These are phyloP conservation scores for Vanessa cardui DNA, from an alignment of 2,888 invertebrate genomes.

Conservation along the genomic window DNA sequence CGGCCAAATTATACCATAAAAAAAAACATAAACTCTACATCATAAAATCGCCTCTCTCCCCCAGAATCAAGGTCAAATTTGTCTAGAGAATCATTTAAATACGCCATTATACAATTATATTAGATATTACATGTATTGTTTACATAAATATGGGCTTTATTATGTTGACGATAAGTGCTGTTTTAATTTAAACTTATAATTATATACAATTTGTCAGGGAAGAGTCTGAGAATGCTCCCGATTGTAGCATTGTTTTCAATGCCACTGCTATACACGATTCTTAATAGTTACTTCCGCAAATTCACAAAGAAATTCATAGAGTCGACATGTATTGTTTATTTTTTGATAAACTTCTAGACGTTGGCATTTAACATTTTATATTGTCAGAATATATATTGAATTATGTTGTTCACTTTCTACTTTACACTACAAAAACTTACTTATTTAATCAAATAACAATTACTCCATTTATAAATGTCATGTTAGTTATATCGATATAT, in stretches of 20 bases:
- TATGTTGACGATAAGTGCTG: conserved; percentile 11
- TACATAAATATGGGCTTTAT: conserved; percentile 1
- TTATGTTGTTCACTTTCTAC: no score
- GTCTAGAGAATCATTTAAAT: conserved; percentile 70
- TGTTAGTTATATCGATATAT: no score
- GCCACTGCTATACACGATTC: conserved; percentile 62
- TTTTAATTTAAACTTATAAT: conserved; percentile 29
- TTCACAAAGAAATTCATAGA: conserved; percentile 52
- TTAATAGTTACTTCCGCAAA: conserved; percentile 75
- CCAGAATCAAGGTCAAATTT: conserved; percentile 76
- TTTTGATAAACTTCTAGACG: no score
- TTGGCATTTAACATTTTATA: no score
- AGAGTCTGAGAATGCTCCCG: conserved; percentile 73
- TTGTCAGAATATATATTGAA: no score
- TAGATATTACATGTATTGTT: conserved; percentile 25
- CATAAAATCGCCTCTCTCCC: conserved; percentile 62
- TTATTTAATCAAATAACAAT: no score
- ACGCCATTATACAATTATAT: conserved; percentile 47
- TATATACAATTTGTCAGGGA: conserved; percentile 42
- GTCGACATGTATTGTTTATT: conserved; percentile 31
- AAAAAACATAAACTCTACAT: conserved; percentile 68
- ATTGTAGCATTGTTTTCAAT: conserved; percentile 72
- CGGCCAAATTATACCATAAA: no score
- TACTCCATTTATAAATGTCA: no score
- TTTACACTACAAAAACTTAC: no score